Percentiles rank a stretch among this genome's conserved stretches.
These are phyloP conservation scores for Acanthosepion esculentum DNA, from an alignment of 2,888 invertebrate genomes.

Conservation along the genomic window DNA sequence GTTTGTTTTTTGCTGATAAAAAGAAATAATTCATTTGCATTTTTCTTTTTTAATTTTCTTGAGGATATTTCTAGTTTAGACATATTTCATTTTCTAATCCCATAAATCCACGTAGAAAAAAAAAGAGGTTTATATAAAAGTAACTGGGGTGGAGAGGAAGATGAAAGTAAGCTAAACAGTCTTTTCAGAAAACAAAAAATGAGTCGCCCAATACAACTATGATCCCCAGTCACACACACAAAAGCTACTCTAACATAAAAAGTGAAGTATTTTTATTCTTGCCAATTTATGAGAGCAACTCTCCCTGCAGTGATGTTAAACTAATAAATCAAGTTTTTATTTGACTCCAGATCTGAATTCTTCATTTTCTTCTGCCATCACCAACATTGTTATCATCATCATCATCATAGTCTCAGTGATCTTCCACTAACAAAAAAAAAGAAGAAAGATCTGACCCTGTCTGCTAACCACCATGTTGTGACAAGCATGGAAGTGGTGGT, in stretches of 20 bases:
- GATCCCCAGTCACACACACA: neutral
- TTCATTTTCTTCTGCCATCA: neutral
- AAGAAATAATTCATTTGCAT: neutral
- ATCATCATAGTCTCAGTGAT: neutral
- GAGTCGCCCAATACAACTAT: neutral
- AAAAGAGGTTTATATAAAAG: neutral
- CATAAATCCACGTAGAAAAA: neutral
- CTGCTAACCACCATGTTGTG: neutral
- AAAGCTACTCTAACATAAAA: neutral
- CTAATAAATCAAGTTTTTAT: conserved; percentile 8
- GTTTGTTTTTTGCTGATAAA: neutral
- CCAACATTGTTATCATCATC: neutral
- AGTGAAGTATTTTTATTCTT: neutral
- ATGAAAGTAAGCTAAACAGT: conserved; percentile 4
- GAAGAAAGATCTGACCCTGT: neutral
- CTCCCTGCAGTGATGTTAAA: conserved; percentile 9
- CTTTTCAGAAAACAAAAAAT: neutral
- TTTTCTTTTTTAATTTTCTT: neutral
- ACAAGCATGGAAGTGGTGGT: neutral
- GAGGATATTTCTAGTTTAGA: neutral
- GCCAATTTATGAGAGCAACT: neutral
- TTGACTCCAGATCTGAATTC: neutral
- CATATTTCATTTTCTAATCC: neutral
- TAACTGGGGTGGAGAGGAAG: neutral
- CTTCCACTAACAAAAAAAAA: neutral